A percentile compares a stretch with the other conserved stretches of the same genome.
Evolutionary conservation across 1,140 invertebrate species (phyloP).

Genomic region (Drosophila virilis): DNA sequence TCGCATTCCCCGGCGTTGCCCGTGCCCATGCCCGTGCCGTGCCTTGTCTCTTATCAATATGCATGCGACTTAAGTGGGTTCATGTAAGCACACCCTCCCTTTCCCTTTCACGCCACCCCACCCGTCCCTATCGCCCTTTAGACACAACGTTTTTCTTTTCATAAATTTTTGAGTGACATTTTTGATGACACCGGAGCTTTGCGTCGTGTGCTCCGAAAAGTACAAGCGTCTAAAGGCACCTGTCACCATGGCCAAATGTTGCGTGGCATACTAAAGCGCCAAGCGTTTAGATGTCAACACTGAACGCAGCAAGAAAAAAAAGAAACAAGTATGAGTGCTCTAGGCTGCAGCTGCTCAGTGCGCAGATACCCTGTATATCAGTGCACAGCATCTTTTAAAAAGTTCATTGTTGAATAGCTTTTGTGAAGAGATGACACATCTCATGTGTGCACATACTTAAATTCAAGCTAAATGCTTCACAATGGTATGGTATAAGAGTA

Average conservation of each 20-base stretch:
- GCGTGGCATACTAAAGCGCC: constrained; percentile 74
- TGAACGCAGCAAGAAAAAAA: constrained; percentile 17
- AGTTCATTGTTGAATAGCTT: no score
- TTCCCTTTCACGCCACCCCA: background rate
- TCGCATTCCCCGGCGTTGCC: background rate
- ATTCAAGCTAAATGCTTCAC: no score
- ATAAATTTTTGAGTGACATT: constrained; percentile 82
- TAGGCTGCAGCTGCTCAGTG: background rate
- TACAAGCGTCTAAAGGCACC: constrained; percentile 75
- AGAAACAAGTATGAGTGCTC: background rate
- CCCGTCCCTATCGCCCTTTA: background rate
- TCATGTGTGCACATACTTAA: no score
- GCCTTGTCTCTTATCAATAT: constrained; percentile 75
- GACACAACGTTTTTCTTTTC: constrained; percentile 69
- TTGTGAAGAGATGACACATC: no score
- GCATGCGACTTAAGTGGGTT: constrained; percentile 74
- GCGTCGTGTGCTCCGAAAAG: constrained; percentile 61
- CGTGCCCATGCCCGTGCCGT: background rate
- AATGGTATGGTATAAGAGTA: no score
- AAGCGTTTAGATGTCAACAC: constrained; percentile 78
- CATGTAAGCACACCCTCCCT: constrained; percentile 41
- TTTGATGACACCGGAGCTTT: constrained; percentile 80
- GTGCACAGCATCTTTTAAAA: no score
- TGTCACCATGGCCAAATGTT: constrained; percentile 78
- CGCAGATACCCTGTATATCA: constrained; percentile 27